A percentile compares a stretch with the other conserved stretches of the same genome.
phyloP scores from a whole-genome alignment of 2,113 vertebrate species.

The human region DNA sequence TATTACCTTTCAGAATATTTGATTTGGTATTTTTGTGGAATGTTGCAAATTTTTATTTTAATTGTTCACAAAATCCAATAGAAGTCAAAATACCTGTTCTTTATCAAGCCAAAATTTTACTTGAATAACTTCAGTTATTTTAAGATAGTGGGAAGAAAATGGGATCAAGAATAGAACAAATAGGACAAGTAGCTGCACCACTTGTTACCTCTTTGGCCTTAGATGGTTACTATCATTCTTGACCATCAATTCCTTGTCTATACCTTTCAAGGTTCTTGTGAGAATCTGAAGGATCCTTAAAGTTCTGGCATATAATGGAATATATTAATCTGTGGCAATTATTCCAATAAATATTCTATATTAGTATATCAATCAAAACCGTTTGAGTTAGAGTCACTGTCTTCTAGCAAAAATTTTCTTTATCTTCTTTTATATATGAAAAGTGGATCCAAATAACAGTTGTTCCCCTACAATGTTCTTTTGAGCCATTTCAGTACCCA shows the following conservation, averaged over 20 bases:
- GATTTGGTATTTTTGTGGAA: not conserved
- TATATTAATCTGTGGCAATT: not conserved
- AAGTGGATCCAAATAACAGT: not conserved
- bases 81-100: not conserved
- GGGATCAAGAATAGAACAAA: not conserved
- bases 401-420: not conserved
- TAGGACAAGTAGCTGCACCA: not conserved
- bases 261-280: not conserved
- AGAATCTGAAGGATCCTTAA: not conserved
- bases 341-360: not conserved
- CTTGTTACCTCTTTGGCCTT: not conserved
- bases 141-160: not conserved
- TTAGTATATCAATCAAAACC: not conserved
- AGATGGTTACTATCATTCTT: not conserved
- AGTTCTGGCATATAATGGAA: not conserved
- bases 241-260: not conserved
- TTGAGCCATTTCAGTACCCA: not conserved
- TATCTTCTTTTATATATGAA: not conserved
- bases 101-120: not conserved
- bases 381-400: not conserved
- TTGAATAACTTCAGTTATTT: not conserved
- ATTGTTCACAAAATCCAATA: not conserved
- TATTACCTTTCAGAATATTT: not conserved
- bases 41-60: not conserved
- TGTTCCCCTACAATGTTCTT: not conserved